phyloP scores from a whole-genome alignment of 2,888 invertebrate genomes.

The Phorcus lineatus region DNA sequence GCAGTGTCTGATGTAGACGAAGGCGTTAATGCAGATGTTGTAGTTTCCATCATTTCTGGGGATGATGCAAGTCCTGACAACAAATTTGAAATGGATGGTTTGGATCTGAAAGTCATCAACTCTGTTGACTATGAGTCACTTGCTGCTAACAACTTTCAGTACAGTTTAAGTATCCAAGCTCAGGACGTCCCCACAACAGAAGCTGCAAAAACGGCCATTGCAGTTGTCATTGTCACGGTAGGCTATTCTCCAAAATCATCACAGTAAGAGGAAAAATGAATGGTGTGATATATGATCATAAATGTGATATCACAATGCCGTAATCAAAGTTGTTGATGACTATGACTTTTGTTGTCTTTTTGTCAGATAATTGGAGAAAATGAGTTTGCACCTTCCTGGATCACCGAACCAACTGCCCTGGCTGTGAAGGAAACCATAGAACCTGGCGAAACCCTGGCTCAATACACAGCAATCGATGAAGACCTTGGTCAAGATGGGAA shows the following conservation, averaged over 20 bases:
- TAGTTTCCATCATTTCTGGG: background rate
- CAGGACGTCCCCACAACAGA: slow-evolving; percentile 1
- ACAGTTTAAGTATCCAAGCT: slow-evolving; percentile 3
- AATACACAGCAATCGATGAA: background rate
- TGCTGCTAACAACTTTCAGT: background rate
- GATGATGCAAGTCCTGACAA: slow-evolving; percentile 5
- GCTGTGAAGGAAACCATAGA: background rate
- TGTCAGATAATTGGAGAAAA: background rate
- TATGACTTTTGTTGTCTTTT: no score
- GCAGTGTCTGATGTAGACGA: background rate
- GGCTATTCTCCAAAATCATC: background rate
- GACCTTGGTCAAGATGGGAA: slow-evolving; percentile 15
- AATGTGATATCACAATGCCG: no score
- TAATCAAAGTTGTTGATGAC: no score
- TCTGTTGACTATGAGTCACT: slow-evolving; percentile 8
- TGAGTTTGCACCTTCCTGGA: background rate
- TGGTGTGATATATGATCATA: no score
- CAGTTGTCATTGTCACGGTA: background rate
- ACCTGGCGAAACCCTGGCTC: background rate
- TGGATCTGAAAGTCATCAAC: background rate
- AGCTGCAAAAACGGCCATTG: background rate
- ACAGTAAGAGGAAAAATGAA: no score
- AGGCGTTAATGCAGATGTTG: background rate
- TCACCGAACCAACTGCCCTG: background rate
- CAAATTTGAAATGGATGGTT: slow-evolving; percentile 11